Conservation (phyloP, 2,113 vertebrate species). For the Ceuthmochares aereus region DNA sequence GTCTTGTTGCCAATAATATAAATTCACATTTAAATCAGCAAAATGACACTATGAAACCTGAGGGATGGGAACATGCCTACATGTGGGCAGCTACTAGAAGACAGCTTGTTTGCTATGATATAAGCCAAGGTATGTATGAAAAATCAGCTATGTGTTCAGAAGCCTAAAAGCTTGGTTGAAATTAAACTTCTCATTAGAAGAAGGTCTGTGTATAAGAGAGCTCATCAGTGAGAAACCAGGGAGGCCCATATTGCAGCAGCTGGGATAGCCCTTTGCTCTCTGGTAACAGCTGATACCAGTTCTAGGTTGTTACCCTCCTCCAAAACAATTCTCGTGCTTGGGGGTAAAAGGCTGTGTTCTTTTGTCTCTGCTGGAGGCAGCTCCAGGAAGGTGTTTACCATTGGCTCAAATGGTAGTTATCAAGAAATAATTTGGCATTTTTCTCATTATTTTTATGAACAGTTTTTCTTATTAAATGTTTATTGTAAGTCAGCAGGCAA, state of each 20-base stretch:
- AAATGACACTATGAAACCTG: neutral
- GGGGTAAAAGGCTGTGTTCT: neutral
- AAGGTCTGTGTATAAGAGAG: neutral
- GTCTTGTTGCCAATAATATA: neutral
- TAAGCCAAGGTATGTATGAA: neutral
- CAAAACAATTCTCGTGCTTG: neutral
- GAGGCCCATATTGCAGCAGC: fast-evolving
- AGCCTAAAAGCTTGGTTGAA: neutral
- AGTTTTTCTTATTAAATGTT: neutral
- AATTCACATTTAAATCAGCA: neutral
- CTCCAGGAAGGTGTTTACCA: neutral
- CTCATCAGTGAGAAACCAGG: fast-evolving
- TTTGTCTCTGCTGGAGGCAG: neutral
- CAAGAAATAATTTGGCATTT: neutral
- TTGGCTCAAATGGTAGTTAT: neutral
- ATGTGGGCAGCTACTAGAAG: neutral
- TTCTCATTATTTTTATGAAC: neutral
- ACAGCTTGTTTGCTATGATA: neutral
- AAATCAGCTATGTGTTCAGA: neutral
- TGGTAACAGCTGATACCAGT: neutral
- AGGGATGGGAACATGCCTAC: neutral
- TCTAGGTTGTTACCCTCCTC: too few species aligned
- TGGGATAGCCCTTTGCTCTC: neutral
- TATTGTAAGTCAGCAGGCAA: neutral
- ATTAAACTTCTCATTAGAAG: neutral